Percentiles rank a stretch among this genome's conserved stretches.
These are phyloP conservation scores for Lemur catta DNA, from an alignment of 2,797 vertebrate genomes.

Conservation along the genomic window DNA sequence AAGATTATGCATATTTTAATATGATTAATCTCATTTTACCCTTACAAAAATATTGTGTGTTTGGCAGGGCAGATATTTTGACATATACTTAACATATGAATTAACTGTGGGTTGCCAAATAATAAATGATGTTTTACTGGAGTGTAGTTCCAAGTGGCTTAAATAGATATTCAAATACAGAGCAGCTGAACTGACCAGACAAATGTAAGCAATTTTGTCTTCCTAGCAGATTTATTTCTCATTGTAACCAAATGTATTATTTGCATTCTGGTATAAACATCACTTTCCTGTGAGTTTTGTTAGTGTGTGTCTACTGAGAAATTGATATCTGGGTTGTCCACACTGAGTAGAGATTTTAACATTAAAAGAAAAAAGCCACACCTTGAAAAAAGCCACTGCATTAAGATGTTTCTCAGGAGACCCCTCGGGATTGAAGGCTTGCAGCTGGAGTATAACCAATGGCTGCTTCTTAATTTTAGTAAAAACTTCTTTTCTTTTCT, in stretches of 20 bases:
- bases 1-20: not conserved
- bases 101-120: not conserved
- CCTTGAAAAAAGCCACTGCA: not conserved
- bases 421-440: fast-evolving
- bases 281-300: not conserved
- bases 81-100: not conserved
- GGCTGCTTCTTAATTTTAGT: not conserved
- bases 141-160: not conserved
- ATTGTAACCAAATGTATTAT: not conserved
- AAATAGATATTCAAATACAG: not conserved
- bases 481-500: not conserved
- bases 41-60: not conserved
- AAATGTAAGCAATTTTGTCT: not conserved
- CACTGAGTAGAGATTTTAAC: not conserved
- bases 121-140: not conserved
- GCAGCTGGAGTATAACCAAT: fast-evolving
- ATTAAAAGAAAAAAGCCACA: not conserved
- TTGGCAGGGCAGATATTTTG: not conserved
- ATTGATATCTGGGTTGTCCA: not conserved
- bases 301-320: not conserved
- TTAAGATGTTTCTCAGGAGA: not conserved
- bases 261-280: not conserved
- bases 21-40: not conserved
- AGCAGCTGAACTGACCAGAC: not conserved
- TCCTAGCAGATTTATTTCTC: not conserved